phyloP scores from a whole-genome alignment of 2,797 vertebrate genomes.

The Acrossocheilus wenchowensis region DNA sequence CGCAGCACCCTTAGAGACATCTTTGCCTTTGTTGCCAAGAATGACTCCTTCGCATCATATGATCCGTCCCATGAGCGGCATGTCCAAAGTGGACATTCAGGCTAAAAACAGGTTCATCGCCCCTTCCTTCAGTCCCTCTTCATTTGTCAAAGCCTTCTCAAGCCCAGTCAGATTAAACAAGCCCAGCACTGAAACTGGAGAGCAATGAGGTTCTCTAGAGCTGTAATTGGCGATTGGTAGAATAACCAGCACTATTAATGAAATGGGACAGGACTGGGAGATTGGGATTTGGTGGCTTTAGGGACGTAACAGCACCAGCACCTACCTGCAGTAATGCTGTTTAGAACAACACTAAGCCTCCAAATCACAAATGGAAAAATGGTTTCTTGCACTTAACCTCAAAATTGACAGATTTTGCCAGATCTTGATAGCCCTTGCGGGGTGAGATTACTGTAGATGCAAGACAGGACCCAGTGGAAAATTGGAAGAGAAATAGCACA shows the following conservation, averaged over 20 bases:
- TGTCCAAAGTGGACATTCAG: conserved; percentile 48
- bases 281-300: conserved; percentile 6
- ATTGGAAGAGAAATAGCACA: conserved; percentile 28
- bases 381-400: conserved; percentile 19
- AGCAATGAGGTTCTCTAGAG: neutral
- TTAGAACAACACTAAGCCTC: neutral
- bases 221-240: conserved; percentile 33
- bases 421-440: conserved; percentile 8
- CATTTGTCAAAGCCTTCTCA: conserved; percentile 53
- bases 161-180: conserved; percentile 26
- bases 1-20: conserved; percentile 49
- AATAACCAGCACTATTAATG: conserved; percentile 24
- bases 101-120: conserved; percentile 53
- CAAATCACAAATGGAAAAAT: conserved; percentile 12
- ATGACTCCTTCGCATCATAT: conserved; percentile 58
- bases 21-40: conserved; percentile 57
- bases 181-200: neutral
- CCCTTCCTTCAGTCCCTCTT: conserved; percentile 42
- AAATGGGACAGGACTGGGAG: conserved; percentile 7
- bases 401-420: conserved; percentile 28
- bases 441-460: conserved; percentile 28
- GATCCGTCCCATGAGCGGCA: conserved; percentile 41
- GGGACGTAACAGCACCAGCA: neutral
- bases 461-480: neutral
- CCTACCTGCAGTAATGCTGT: conserved; percentile 5